These are phyloP conservation scores for Spinus olivaceus DNA, from an alignment of 2,797 vertebrate genomes.

Conservation along the genomic window DNA sequence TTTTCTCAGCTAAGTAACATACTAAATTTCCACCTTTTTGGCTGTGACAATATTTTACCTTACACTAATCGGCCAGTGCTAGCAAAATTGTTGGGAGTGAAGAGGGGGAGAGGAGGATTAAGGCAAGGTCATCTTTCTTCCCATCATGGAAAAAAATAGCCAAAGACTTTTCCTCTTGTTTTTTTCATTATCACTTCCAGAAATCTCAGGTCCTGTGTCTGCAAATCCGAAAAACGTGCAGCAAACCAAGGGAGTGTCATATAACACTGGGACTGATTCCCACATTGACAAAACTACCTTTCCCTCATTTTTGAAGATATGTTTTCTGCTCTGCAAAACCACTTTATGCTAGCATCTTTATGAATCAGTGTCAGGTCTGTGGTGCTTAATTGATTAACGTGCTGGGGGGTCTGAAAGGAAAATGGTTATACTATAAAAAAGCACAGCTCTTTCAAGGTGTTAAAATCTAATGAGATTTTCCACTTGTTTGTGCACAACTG, in stretches of 20 bases:
- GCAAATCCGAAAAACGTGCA: background rate
- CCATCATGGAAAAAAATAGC: background rate
- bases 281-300: background rate
- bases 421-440: background rate
- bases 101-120: background rate
- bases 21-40: background rate
- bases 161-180: background rate
- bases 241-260: background rate
- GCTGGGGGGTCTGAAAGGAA: background rate
- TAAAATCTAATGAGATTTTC: conserved; percentile 59
- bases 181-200: background rate
- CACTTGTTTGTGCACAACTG: background rate
- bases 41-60: background rate
- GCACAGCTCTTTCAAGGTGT: conserved; percentile 11
- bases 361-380: background rate
- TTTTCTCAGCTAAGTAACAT: background rate
- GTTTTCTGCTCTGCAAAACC: background rate
- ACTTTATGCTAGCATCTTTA: background rate
- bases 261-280: background rate
- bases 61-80: background rate
- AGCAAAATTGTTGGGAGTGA: background rate
- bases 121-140: background rate
- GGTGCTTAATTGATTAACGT: conserved; percentile 29
- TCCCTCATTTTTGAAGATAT: background rate
- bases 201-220: background rate